These are phyloP conservation scores for Gymnocheta viridis DNA, from an alignment of 2,888 invertebrate genomes.

Conservation along the genomic window DNA sequence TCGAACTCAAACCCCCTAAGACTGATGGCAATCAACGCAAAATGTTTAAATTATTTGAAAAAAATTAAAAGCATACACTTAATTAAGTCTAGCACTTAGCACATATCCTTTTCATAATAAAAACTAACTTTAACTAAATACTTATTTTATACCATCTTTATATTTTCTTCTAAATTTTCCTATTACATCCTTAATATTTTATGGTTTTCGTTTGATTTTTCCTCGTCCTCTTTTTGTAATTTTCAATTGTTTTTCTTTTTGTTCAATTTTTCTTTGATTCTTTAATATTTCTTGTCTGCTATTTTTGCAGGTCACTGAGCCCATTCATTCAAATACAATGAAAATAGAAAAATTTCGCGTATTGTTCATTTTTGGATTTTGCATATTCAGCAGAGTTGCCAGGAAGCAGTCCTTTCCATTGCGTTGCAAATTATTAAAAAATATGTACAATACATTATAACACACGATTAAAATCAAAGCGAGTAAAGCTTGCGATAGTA, in stretches of 20 bases:
- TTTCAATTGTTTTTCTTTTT: constrained; percentile 17
- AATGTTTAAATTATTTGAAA: too few species aligned
- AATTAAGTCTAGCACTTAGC: too few species aligned
- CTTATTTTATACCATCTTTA: too few species aligned
- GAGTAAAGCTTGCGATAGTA: too few species aligned
- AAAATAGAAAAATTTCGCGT: constrained; percentile 38
- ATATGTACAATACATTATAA: not conserved
- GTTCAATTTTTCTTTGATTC: constrained; percentile 8
- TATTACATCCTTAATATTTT: not conserved
- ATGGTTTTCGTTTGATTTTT: constrained; percentile 5
- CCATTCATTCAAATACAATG: constrained; percentile 72
- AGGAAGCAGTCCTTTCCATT: too few species aligned
- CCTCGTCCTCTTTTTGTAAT: not conserved
- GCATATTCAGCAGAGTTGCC: constrained; percentile 15
- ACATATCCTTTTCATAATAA: too few species aligned
- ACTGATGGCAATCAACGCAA: too few species aligned
- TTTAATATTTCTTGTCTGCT: constrained; percentile 75
- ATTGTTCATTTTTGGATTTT: constrained; percentile 29
- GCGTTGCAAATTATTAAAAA: too few species aligned
- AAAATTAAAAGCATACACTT: too few species aligned
- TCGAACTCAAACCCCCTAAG: too few species aligned
- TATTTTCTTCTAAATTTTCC: not conserved
- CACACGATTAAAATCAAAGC: not conserved
- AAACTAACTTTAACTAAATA: too few species aligned
- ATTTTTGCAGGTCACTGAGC: constrained; percentile 81